Conservation (phyloP, 1,140 invertebrate species). For the Hydropsyche tenuis region DNA sequence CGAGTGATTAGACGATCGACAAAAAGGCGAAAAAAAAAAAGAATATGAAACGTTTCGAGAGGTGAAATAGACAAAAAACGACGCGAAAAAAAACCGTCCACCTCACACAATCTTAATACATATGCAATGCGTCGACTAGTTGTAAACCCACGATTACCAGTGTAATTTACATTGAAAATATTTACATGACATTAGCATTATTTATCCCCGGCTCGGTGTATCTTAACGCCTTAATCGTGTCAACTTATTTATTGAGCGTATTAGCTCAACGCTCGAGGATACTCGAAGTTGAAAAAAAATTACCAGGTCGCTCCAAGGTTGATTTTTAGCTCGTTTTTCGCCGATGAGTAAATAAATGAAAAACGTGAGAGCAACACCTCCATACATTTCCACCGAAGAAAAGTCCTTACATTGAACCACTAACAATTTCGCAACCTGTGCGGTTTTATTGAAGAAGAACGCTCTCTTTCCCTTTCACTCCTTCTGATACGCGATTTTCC, state of each 20-base stretch:
- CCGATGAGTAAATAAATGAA: slow-evolving; percentile 10
- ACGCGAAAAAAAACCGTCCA: slow-evolving; percentile 1
- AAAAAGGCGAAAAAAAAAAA: neutral
- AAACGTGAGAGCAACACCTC: slow-evolving; percentile 15
- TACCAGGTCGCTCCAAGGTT: neutral
- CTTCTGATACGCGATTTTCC: neutral
- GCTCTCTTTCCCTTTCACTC: neutral
- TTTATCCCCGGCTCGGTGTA: slow-evolving; percentile 22
- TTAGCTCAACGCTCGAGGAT: slow-evolving; percentile 20
- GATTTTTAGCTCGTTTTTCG: slow-evolving; percentile 7
- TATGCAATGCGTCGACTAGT: slow-evolving; percentile 7
- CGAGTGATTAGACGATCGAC: slow-evolving; percentile 3
- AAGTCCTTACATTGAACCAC: no score
- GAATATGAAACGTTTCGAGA: no score
- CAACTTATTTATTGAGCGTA: slow-evolving; percentile 24
- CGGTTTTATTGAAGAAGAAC: neutral
- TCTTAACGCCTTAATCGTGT: slow-evolving; percentile 31
- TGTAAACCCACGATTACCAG: slow-evolving; percentile 30
- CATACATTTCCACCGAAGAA: no score
- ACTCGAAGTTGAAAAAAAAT: neutral
- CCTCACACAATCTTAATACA: neutral
- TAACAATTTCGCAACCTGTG: neutral
- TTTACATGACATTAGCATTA: slow-evolving; percentile 30
- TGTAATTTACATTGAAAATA: slow-evolving; percentile 36
- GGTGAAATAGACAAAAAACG: neutral